These are phyloP conservation scores for Heterochromis multidens DNA, from an alignment of 2,113 vertebrate genomes.

Conservation along the genomic window DNA sequence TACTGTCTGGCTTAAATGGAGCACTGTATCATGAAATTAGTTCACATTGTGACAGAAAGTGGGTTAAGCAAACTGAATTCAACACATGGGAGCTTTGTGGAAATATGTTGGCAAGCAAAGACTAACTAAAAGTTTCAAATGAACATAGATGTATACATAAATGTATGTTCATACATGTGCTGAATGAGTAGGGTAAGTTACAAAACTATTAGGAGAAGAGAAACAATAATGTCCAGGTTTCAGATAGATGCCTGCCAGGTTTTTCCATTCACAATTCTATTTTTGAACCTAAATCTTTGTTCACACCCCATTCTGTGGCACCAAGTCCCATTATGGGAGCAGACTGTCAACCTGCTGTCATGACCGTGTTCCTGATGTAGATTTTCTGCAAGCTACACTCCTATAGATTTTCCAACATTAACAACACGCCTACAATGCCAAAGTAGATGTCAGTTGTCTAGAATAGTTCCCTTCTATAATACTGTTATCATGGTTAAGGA, in stretches of 20 bases:
- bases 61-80: background rate
- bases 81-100: background rate
- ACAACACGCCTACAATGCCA: background rate
- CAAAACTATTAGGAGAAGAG: background rate
- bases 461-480: background rate
- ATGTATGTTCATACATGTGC: background rate
- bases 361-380: background rate
- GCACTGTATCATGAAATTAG: background rate
- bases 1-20: background rate
- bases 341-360: constrained; percentile 39
- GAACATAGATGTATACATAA: background rate
- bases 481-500: background rate
- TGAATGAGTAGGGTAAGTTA: background rate
- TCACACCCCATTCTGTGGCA: constrained; percentile 23
- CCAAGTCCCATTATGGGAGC: constrained; percentile 27
- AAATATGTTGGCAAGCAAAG: background rate
- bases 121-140: background rate
- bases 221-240: constrained; percentile 19
- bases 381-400: background rate
- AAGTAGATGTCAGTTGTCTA: background rate
- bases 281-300: constrained; percentile 40
- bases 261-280: constrained; percentile 19
- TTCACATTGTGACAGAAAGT: background rate
- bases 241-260: background rate
- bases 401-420: background rate